Conservation (phyloP, 2,113 vertebrate genomes). For the Rousettus leschenaultii region DNA sequence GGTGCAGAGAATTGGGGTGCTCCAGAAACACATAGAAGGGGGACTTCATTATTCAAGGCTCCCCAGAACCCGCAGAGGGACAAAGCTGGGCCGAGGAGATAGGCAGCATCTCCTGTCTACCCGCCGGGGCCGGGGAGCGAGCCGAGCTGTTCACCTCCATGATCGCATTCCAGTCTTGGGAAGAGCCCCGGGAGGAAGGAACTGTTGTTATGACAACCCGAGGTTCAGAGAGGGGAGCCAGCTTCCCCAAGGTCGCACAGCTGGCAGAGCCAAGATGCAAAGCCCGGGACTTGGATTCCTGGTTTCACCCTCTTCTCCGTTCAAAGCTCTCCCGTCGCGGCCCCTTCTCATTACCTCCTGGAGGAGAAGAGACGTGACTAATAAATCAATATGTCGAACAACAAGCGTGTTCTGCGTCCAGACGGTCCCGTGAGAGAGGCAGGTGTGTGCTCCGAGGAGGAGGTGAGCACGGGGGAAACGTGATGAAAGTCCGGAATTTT, state of each 20-base stretch:
- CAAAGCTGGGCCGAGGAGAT: background rate
- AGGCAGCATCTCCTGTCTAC: background rate
- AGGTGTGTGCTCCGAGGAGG: background rate
- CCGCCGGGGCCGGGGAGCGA: background rate
- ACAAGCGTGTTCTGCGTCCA: background rate
- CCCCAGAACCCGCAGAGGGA: background rate
- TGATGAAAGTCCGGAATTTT: conserved; percentile 49
- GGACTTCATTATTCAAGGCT: background rate
- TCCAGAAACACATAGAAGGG: background rate
- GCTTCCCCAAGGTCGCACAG: background rate
- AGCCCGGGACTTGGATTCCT: background rate
- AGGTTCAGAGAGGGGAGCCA: background rate
- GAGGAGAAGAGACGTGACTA: background rate
- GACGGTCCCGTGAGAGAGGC: background rate
- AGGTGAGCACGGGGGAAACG: background rate
- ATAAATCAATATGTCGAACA: conserved; percentile 27
- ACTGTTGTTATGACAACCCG: background rate
- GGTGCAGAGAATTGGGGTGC: background rate
- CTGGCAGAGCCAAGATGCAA: background rate
- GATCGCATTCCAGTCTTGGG: background rate
- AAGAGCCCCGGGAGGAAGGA: background rate
- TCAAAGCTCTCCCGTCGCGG: background rate
- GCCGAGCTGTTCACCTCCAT: rapidly evolving
- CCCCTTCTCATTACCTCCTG: background rate
- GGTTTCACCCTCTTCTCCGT: background rate